These are phyloP conservation scores for Potamarius usumacintae DNA, from an alignment of 2,113 vertebrate genomes.

Conservation along the genomic window DNA sequence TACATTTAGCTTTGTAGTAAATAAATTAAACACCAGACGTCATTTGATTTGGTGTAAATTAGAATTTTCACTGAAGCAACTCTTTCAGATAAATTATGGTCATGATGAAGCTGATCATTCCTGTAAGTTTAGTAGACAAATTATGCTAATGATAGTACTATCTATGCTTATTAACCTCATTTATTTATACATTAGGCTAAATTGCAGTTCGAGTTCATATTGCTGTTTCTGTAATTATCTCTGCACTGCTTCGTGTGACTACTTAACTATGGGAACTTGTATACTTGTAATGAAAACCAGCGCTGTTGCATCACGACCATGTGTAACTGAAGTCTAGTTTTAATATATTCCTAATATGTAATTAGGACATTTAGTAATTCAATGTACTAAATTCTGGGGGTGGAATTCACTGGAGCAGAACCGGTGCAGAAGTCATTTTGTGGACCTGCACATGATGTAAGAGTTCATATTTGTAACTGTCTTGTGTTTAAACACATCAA, in stretches of 20 bases:
- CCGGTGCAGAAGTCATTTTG: not conserved
- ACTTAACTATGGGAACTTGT: not conserved
- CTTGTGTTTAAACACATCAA: not conserved
- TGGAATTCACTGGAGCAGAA: not conserved
- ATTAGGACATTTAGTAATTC: too few species aligned
- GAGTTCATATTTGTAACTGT: not conserved
- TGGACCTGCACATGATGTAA: not conserved
- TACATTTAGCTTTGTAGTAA: not conserved
- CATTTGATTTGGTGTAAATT: not conserved
- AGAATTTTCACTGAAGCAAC: not conserved
- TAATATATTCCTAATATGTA: not conserved
- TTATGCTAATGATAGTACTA: not conserved
- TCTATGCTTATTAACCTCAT: not conserved
- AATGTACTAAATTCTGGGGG: not conserved
- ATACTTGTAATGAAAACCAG: not conserved
- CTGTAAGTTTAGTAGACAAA: not conserved
- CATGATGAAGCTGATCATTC: not conserved
- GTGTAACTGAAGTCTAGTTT: not conserved
- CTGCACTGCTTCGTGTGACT: not conserved
- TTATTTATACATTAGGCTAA: constrained; percentile 28
- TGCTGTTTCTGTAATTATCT: not conserved
- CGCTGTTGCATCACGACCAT: not conserved
- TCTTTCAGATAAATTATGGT: not conserved
- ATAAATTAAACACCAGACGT: not conserved
- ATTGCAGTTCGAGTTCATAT: not conserved